Evolutionary conservation across 2,888 invertebrate genomes (phyloP).

Genomic region (Morpho achilles): DNA sequence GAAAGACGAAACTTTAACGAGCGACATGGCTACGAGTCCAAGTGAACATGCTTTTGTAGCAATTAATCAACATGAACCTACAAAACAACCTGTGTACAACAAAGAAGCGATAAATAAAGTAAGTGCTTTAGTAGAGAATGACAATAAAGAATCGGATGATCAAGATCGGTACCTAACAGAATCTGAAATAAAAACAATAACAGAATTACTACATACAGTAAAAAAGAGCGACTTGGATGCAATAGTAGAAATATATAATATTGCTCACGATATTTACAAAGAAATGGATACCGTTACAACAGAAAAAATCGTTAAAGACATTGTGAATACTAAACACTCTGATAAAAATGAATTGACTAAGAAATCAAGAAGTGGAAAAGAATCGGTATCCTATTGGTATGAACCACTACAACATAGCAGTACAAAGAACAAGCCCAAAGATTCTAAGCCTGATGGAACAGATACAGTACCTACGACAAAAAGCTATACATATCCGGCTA

Average conservation of each 20-base stretch:
- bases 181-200: conserved; percentile 53
- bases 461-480: conserved; percentile 26
- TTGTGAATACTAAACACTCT: conserved; percentile 11
- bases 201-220: conserved; percentile 52
- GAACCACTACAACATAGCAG: conserved; percentile 38
- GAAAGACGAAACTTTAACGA: conserved; percentile 6
- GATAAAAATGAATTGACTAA: conserved; percentile 11
- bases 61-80: conserved; percentile 25
- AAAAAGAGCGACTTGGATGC: conserved; percentile 68
- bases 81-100: conserved; percentile 18
- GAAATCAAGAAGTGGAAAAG: conserved; percentile 13
- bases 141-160: conserved; percentile 15
- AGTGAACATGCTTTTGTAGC: conserved; percentile 27
- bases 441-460: conserved; percentile 35
- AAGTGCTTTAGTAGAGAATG: conserved; percentile 14
- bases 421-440: conserved; percentile 30
- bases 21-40: conserved; percentile 22
- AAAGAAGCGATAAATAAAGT: conserved; percentile 23
- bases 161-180: conserved; percentile 57
- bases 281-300: conserved; percentile 46
- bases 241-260: conserved; percentile 61
- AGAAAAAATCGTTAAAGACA: conserved; percentile 34
- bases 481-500: conserved; percentile 22
- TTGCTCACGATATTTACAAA: conserved; percentile 65
- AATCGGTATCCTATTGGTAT: conserved; percentile 45